Conservation (phyloP, 2,888 invertebrate genomes). For the Apotomis capreana region DNA sequence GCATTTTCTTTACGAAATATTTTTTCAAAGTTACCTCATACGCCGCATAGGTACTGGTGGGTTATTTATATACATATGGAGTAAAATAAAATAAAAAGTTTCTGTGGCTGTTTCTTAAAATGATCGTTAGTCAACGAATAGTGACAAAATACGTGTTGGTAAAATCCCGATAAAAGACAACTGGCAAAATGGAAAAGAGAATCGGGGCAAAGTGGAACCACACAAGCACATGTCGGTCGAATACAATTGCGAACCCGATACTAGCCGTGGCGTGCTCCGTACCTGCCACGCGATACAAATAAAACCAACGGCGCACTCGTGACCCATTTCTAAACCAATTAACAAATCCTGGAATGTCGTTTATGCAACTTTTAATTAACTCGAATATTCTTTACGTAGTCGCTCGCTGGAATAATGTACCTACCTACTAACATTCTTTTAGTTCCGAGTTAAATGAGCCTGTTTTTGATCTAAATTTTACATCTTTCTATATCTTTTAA, state of each 20-base stretch:
- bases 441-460: neutral
- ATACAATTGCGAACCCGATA: conserved; percentile 31
- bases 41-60: too few relatives aligned
- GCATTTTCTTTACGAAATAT: too few relatives aligned
- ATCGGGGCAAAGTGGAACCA: conserved; percentile 28
- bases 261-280: conserved; percentile 29
- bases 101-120: too few relatives aligned
- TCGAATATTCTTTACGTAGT: conserved; percentile 13
- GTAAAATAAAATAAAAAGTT: too few relatives aligned
- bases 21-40: too few relatives aligned
- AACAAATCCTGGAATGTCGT: conserved; percentile 37
- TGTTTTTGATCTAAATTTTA: neutral
- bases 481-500: neutral
- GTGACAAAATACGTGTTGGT: too few relatives aligned
- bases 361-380: conserved; percentile 36
- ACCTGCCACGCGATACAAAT: conserved; percentile 42
- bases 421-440: neutral
- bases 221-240: conserved; percentile 34
- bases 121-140: too few relatives aligned
- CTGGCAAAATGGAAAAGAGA: conserved; percentile 2
- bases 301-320: conserved; percentile 33
- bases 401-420: neutral
- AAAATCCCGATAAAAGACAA: too few relatives aligned
- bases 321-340: conserved; percentile 40
- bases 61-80: too few relatives aligned